phyloP scores from a whole-genome alignment of 2,888 invertebrate species.

The Nemapogon koenigi region DNA sequence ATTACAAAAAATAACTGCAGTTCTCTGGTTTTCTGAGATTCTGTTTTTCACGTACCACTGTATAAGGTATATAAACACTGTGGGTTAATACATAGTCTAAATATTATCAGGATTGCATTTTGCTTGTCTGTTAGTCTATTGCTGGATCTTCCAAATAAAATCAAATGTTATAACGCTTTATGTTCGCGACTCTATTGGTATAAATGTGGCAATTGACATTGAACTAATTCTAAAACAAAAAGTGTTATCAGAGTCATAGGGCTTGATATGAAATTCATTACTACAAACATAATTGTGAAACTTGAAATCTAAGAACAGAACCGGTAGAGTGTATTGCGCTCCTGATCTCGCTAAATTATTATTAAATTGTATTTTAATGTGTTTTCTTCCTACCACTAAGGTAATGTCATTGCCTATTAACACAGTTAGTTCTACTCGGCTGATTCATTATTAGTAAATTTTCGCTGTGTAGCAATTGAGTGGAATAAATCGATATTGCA shows the following conservation, averaged over 20 bases:
- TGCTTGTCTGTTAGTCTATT: too few relatives aligned
- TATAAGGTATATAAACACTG: too few relatives aligned
- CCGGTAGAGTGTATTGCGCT: too few relatives aligned
- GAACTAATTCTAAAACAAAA: slow-evolving; percentile 43
- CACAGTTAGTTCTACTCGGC: slow-evolving; percentile 4
- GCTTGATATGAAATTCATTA: slow-evolving; percentile 18
- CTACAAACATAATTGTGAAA: slow-evolving; percentile 9
- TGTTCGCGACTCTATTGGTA: too few relatives aligned
- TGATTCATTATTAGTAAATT: slow-evolving; percentile 3
- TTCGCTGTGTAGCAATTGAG: slow-evolving; percentile 4
- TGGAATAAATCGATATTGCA: slow-evolving; percentile 6
- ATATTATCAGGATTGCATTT: too few relatives aligned
- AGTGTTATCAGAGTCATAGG: slow-evolving; percentile 39
- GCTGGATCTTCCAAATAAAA: too few relatives aligned
- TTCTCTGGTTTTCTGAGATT: too few relatives aligned
- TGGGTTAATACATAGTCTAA: too few relatives aligned
- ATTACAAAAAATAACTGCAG: too few relatives aligned
- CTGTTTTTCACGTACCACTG: too few relatives aligned
- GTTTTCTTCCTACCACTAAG: not conserved
- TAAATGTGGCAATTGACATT: slow-evolving; percentile 41
- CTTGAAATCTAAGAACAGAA: slow-evolving; percentile 28
- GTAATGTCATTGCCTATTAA: not conserved
- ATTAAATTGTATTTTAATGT: slow-evolving; percentile 51
- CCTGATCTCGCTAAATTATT: slow-evolving; percentile 31
- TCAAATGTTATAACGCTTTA: too few relatives aligned